Conservation (phyloP, 2,113 vertebrate genomes). For the Polypterus bichir region DNA sequence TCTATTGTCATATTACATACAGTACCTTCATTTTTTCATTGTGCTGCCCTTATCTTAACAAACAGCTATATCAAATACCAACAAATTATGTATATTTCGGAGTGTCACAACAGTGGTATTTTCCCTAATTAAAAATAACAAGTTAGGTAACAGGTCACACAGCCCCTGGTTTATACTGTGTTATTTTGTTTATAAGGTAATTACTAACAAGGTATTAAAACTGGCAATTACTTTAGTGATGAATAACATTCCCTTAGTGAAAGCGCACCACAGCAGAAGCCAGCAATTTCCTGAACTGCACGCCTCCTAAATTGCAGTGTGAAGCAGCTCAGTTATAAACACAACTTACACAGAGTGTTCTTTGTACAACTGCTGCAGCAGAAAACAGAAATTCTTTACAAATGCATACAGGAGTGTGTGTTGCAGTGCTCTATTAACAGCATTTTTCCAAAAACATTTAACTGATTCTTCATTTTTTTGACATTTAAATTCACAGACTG, state of each 20-base stretch:
- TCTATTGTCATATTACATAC: too few species aligned
- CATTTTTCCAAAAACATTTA: neutral
- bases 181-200: slow-evolving; percentile 89
- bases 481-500: too few species aligned
- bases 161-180: slow-evolving; percentile 47
- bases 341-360: slow-evolving; percentile 63
- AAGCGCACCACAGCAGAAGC: slow-evolving; percentile 72
- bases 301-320: slow-evolving; percentile 86
- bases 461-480: slow-evolving; percentile 10
- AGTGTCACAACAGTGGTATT: slow-evolving; percentile 22
- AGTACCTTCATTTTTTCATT: neutral
- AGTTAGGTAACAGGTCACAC: slow-evolving; percentile 47
- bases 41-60: neutral
- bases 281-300: slow-evolving; percentile 89
- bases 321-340: slow-evolving; percentile 67
- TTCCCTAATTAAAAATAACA: slow-evolving; percentile 29
- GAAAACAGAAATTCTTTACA: slow-evolving; percentile 58
- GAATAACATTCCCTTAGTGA: slow-evolving; percentile 86
- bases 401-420: slow-evolving; percentile 35
- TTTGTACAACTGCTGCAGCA: slow-evolving; percentile 57
- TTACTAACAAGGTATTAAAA: slow-evolving; percentile 91
- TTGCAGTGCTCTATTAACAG: slow-evolving; percentile 32
- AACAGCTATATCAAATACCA: slow-evolving; percentile 27
- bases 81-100: slow-evolving; percentile 27
- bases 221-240: slow-evolving; percentile 84